Evolutionary conservation across 2,888 invertebrate genomes (phyloP).

Genomic region (Pachliopta kotzebuea): DNA sequence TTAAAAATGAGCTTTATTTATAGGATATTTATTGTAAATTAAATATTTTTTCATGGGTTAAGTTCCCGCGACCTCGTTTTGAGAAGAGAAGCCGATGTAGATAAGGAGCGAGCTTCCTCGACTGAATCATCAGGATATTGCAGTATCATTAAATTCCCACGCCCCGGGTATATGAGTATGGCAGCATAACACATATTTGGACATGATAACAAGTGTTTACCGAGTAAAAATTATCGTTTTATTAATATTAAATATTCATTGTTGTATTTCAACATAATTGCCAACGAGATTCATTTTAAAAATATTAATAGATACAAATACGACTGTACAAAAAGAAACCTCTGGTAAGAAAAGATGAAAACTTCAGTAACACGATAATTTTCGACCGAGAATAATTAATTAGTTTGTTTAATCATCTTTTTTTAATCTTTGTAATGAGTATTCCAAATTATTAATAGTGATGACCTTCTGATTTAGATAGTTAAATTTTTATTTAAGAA

Average conservation of each 20-base stretch:
- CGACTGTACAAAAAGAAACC: background rate
- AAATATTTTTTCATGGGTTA: background rate
- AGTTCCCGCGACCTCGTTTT: constrained; percentile 39
- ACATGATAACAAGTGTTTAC: background rate
- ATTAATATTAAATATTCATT: background rate
- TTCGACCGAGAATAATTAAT: background rate
- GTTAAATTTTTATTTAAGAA: no score
- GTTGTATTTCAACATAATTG: background rate
- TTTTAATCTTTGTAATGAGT: no score
- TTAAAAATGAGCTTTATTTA: background rate
- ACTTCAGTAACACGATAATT: background rate
- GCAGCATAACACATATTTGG: constrained; percentile 11
- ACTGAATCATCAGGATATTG: constrained; percentile 43
- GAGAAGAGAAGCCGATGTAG: constrained; percentile 38
- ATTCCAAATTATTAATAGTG: no score
- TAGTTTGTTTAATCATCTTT: no score
- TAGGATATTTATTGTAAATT: background rate
- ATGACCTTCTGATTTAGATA: no score
- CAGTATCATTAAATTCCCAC: constrained; percentile 36
- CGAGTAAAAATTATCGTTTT: constrained; percentile 1
- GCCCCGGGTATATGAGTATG: constrained; percentile 21
- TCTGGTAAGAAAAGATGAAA: background rate
- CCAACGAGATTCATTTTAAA: background rate
- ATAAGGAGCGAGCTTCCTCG: constrained; percentile 37
- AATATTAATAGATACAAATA: background rate